Base-by-base conservation (phyloP, 1,140 invertebrate species). In the Acromyrmex charruanus region DNA sequence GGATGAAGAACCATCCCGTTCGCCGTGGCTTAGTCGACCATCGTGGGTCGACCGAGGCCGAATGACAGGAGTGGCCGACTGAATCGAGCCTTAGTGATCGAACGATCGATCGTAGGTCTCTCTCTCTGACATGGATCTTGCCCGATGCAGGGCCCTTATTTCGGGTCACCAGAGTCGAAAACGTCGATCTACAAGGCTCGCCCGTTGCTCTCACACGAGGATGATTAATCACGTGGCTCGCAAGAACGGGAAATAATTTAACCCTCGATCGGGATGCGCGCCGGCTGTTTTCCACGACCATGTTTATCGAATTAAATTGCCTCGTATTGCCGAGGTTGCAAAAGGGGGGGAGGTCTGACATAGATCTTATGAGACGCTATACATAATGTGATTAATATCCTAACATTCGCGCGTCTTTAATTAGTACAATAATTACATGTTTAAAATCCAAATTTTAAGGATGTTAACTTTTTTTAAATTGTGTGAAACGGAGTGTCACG, bases 1-100 rank as follows among this genome's bases (percentile, higher is more conserved):
- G 88, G 84, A 91, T 89, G 89, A 90, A 91, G 90, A 91, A 90
- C 87, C 80, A 90, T 75, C 61, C 69, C 65, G 88, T 82, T 86
- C 77, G 35, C 65, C 79, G 59, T 35, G 80, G 89, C 87, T 90
- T 91, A 91, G 89, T 91, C 90, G 90, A 91, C 79, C 80, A 89
- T 91, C 89, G 89, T n/a, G 84, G 84, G 63, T 91, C 79, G 68
- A 69, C 75, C 51, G 28, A 53, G 69, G 55, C 53, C 80, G 72
- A 31, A 82, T 89, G 31, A 66, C 85, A 79, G 71, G 35, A 63
- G 77, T 61, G 55, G 71, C 61, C 51, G 51, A 58, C 72, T 4
- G 35, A 61, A 85, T 77, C 75, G 81, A 53, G 44, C 6, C 21
- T 35, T 9, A 63, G 53, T 72, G 86, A 89, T 89, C 87, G 69